A percentile compares a stretch with the other conserved stretches of the same genome.
Conservation (phyloP, 23 tunicate species). For the Ascidia mentula region DNA sequence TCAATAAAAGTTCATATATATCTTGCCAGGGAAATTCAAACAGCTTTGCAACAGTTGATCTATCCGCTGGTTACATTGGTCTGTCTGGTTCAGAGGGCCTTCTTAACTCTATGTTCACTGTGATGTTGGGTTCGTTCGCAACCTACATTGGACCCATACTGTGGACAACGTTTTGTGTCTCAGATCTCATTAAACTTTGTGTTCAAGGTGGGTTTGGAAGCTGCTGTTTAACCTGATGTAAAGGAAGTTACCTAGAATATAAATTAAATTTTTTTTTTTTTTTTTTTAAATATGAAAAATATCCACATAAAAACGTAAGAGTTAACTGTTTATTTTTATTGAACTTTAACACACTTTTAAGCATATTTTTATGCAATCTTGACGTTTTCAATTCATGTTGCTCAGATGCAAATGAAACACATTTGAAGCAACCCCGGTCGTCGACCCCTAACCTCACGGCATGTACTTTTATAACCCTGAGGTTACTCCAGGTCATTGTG, state of each 20-base stretch:
- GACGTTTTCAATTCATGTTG: too few species aligned
- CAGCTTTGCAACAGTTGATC: constrained; percentile 80
- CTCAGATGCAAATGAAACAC: not conserved
- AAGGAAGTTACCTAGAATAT: not conserved
- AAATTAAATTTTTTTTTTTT: not conserved
- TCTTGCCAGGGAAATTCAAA: constrained; percentile 83
- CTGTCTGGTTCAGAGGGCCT: constrained; percentile 56
- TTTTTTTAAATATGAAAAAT: not conserved
- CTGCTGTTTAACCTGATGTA: not conserved
- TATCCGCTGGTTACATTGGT: constrained; percentile 90
- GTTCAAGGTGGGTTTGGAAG: not conserved
- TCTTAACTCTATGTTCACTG: constrained; percentile 33
- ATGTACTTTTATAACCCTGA: constrained; percentile 51
- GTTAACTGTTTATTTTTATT: not conserved
- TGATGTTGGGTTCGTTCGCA: constrained; percentile 40
- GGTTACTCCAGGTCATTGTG: constrained; percentile 50
- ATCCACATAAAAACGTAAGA: not conserved
- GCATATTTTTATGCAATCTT: too few species aligned
- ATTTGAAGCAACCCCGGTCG: not conserved
- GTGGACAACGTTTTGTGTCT: constrained; percentile 60
- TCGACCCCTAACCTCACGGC: constrained; percentile 16
- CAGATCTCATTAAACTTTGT: constrained; percentile 38
- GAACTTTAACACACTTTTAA: not conserved
- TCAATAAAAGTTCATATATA: too few species aligned
- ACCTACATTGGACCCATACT: constrained; percentile 83